Evolutionary conservation across 2,797 vertebrate genomes (phyloP).

Genomic region (Monodelphis domestica): DNA sequence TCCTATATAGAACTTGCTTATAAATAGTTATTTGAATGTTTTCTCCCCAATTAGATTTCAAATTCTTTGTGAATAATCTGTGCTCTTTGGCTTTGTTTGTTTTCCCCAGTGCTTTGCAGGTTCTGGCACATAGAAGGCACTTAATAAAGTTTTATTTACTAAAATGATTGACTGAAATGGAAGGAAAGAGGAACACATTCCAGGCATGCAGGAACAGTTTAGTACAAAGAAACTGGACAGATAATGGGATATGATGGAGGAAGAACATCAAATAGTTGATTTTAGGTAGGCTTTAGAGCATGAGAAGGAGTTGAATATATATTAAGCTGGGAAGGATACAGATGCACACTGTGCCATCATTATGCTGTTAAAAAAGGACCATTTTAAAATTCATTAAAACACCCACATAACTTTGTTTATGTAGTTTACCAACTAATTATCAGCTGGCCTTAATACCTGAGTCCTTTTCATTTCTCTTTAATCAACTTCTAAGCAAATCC

Average conservation of each 20-base stretch:
- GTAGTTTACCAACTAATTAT: neutral
- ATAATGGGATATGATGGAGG: too few species aligned
- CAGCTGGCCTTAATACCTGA: neutral
- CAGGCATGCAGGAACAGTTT: neutral
- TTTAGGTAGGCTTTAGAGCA: too few species aligned
- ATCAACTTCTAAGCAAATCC: neutral
- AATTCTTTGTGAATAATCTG: neutral
- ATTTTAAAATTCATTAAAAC: neutral
- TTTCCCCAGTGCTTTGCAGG: neutral
- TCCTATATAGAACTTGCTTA: neutral
- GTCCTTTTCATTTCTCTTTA: neutral
- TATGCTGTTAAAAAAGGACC: neutral
- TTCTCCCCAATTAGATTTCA: neutral
- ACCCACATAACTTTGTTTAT: neutral
- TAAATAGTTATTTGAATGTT: neutral
- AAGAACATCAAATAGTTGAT: too few species aligned
- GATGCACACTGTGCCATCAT: too few species aligned
- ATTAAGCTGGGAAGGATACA: neutral
- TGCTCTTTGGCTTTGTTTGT: neutral
- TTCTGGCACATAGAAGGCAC: too few species aligned
- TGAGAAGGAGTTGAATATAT: neutral
- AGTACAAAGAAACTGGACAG: too few species aligned
- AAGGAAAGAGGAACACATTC: too few species aligned
- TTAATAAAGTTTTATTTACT: too few species aligned
- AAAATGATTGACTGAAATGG: too few species aligned